Percentiles rank a stretch among this genome's conserved stretches.
phyloP scores from a whole-genome alignment of 2,797 vertebrate species.

The Melanotaenia maccullochi region DNA sequence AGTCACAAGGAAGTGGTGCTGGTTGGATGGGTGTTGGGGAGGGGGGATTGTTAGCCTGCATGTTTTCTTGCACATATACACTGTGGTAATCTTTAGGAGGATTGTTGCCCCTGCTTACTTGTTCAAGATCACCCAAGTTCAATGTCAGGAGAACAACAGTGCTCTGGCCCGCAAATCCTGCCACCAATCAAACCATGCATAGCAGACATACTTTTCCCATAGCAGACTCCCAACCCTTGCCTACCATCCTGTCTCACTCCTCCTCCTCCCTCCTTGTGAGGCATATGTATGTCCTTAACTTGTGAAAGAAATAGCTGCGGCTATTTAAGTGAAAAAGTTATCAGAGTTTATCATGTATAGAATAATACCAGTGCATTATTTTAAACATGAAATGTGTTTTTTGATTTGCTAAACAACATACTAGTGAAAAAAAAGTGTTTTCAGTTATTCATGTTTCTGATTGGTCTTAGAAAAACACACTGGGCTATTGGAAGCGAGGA shows the following conservation, averaged over 20 bases:
- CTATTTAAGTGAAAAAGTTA: slow-evolving; percentile 24
- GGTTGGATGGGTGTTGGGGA: slow-evolving; percentile 61
- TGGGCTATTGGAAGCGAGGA: slow-evolving; percentile 40
- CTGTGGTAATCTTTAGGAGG: slow-evolving; percentile 59
- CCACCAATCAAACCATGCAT: slow-evolving; percentile 75
- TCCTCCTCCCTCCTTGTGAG: slow-evolving; percentile 40
- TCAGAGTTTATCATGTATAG: slow-evolving; percentile 3
- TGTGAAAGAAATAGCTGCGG: slow-evolving; percentile 58
- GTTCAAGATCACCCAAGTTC: slow-evolving; percentile 77
- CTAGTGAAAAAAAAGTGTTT: slow-evolving; percentile 15
- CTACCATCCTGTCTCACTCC: slow-evolving; percentile 46
- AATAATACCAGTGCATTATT: slow-evolving; percentile 5
- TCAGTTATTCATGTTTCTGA: slow-evolving; percentile 32
- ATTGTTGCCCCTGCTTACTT: slow-evolving; percentile 20
- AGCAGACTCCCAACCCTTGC: slow-evolving; percentile 60
- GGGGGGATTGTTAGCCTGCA: slow-evolving; percentile 58
- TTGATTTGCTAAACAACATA: slow-evolving; percentile 40
- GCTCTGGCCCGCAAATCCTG: slow-evolving; percentile 74
- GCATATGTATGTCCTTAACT: slow-evolving; percentile 60
- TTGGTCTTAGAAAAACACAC: slow-evolving; percentile 27
- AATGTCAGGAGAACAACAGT: slow-evolving; percentile 82
- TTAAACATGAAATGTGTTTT: slow-evolving; percentile 20
- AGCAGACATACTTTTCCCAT: slow-evolving; percentile 80
- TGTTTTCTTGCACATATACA: slow-evolving; percentile 56
- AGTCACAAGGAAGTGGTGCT: slow-evolving; percentile 66